Base-by-base conservation (phyloP, 64 coral and sea anemone genomes). In the Stichodactyla mertensii region DNA sequence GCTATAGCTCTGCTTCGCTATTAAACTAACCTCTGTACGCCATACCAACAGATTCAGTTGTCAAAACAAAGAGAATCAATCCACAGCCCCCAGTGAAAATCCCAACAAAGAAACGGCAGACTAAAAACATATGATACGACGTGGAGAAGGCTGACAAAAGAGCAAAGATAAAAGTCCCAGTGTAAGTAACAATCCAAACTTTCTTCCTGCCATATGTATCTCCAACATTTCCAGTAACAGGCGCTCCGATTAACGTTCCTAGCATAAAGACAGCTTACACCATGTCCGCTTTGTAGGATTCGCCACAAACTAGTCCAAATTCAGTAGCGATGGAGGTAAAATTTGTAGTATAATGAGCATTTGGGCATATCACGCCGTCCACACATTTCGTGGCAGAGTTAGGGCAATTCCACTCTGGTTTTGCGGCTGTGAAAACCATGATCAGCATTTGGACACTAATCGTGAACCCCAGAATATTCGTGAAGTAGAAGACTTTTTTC, bases 271-370 rank as follows among this genome's bases (percentile, higher is more conserved):
- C 66, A 1, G 95, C 90, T 83, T 91, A 88, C 12, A 87, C 84
- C 8, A 93, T 64, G 27, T 92, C 88, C 16, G 60, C 71, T 57
- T 93, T 93, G 78, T 97, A 97, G 51, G 88, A 88, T 24, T 93
- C 70, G 4, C 82, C 28, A 64, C 95, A 97, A 26, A 88, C 81
- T 45, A 97, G 54, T 54, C 86, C 84, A 88, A 88, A 97, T 93
- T 97, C 95, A 16, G 85, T 93, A 51, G 91, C 82, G 7, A 97
- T 91, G 6, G 95, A 97, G 52, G 91, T 90, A 27, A 90, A 91
- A 19, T 88, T 86, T 0, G 84, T 16, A 20, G 87, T 85, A 45
- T 93, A 97, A 51, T 88, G 6, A 27, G 88, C 88, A 80, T 87
- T 90, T 4, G 26, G n/a, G 55, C 94, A 97, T 6, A 90, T 88